Evolutionary conservation across 2,888 invertebrate species (phyloP).

Genomic region (Catocala nupta): DNA sequence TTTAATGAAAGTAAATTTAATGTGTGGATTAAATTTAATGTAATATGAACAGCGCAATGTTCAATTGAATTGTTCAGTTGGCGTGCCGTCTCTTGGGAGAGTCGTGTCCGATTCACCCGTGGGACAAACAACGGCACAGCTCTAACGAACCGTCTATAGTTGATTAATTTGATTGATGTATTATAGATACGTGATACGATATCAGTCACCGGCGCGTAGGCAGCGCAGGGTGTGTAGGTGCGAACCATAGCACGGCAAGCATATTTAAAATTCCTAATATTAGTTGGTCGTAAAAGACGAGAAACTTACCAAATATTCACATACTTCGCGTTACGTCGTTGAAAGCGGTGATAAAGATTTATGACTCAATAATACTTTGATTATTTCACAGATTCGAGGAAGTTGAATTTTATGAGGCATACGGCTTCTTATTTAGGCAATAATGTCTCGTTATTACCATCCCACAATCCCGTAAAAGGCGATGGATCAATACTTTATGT

Average conservation of each 20-base stretch:
- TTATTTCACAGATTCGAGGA: conserved; percentile 82
- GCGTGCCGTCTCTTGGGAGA: conserved; percentile 33
- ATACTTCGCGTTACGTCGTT: conserved; percentile 64
- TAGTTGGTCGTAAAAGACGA: conserved; percentile 59
- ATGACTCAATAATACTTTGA: conserved; percentile 83
- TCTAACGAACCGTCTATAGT: conserved; percentile 38
- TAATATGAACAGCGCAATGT: conserved; percentile 10
- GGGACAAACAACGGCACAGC: conserved; percentile 26
- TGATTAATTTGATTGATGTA: conserved; percentile 43
- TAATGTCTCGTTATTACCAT: conserved; percentile 73
- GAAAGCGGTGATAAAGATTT: conserved; percentile 80
- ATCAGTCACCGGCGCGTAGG: conserved; percentile 19
- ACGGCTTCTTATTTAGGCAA: conserved; percentile 78
- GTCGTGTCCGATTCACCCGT: conserved; percentile 18
- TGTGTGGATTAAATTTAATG: not conserved
- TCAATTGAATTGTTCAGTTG: conserved; percentile 24
- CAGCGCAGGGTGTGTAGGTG: not conserved
- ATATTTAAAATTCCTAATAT: conserved; percentile 41
- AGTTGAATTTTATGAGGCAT: conserved; percentile 80
- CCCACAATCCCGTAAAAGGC: conserved; percentile 60
- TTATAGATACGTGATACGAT: conserved; percentile 27
- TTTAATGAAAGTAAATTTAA: not conserved
- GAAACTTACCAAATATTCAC: conserved; percentile 79
- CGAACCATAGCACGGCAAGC: not conserved
- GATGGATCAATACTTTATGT: conserved; percentile 64